Percentiles rank a stretch among this genome's conserved stretches.
phyloP scores from a whole-genome alignment of 2,888 invertebrate species.

The Thymelicus lineola region DNA sequence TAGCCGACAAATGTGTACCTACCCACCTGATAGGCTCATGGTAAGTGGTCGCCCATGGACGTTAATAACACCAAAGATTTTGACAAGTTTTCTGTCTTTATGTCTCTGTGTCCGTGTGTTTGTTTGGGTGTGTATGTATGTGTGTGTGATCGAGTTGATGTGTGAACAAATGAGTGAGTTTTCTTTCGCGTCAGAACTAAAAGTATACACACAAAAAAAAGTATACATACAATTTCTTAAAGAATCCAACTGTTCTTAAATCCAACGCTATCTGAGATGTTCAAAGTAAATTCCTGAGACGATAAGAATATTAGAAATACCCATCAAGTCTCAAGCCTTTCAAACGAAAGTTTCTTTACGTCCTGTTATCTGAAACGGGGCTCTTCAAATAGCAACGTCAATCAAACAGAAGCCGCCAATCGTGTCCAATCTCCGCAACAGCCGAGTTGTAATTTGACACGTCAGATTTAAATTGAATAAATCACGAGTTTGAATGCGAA shows the following conservation, averaged over 20 bases:
- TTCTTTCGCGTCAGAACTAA: no score
- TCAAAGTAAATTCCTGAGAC: neutral
- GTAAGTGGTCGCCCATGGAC: no score
- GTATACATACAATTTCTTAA: neutral
- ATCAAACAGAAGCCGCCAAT: conserved; percentile 28
- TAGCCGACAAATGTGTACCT: no score
- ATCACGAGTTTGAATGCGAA: conserved; percentile 34
- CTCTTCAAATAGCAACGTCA: conserved; percentile 10
- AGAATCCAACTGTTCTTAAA: neutral
- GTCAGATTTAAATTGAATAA: conserved; percentile 31
- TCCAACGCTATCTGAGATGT: conserved; percentile 4
- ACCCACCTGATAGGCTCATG: no score
- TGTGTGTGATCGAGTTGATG: no score
- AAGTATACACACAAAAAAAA: no score
- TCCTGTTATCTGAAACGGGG: conserved; percentile 12
- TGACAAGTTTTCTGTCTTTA: no score
- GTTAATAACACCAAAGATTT: no score
- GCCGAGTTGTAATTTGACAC: conserved; percentile 20
- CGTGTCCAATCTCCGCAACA: conserved; percentile 22
- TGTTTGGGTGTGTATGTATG: no score
- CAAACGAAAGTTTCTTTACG: conserved; percentile 16
- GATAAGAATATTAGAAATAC: conserved; percentile 30
- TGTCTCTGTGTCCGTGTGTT: no score
- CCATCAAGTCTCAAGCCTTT: conserved; percentile 13
- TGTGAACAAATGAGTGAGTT: no score